Evolutionary conservation across 2,888 invertebrate genomes (phyloP).

Genomic region (Caprella mutica): DNA sequence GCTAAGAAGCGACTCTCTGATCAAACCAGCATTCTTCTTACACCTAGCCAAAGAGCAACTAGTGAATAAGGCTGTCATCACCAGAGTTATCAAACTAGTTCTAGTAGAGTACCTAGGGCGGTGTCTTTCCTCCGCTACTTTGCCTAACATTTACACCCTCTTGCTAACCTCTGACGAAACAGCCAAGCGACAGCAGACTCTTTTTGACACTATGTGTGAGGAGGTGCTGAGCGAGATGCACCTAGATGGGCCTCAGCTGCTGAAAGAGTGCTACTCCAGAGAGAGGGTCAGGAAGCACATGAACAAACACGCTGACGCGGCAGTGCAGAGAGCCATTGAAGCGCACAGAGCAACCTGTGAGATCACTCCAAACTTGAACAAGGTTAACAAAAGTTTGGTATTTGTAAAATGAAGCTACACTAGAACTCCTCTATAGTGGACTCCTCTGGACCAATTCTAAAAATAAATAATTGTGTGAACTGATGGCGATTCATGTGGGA

Average conservation of each 20-base stretch:
- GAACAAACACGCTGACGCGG: background rate
- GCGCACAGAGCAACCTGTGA: background rate
- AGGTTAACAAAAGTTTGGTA: too few species aligned
- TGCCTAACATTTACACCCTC: background rate
- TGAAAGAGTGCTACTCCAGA: background rate
- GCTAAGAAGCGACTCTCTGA: conserved; percentile 20
- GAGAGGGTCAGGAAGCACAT: background rate
- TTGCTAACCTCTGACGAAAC: background rate
- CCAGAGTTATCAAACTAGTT: conserved; percentile 8
- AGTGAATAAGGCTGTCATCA: background rate
- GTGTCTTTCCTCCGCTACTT: conserved; percentile 7
- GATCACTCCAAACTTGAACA: background rate
- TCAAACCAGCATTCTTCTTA: conserved; percentile 21
- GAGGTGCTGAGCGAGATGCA: background rate
- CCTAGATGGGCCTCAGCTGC: background rate
- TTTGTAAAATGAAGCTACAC: too few species aligned
- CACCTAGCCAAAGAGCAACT: background rate
- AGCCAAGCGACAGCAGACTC: background rate
- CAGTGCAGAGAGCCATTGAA: background rate
- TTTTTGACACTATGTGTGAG: background rate
- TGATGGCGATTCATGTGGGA: too few species aligned
- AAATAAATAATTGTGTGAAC: too few species aligned
- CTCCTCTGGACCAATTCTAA: too few species aligned
- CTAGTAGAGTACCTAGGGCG: conserved; percentile 17
- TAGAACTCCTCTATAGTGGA: too few species aligned